Percentiles rank a stretch among this genome's conserved stretches.
Conservation (phyloP, 2,888 invertebrate genomes). For the Drosophila kambysellisi region DNA sequence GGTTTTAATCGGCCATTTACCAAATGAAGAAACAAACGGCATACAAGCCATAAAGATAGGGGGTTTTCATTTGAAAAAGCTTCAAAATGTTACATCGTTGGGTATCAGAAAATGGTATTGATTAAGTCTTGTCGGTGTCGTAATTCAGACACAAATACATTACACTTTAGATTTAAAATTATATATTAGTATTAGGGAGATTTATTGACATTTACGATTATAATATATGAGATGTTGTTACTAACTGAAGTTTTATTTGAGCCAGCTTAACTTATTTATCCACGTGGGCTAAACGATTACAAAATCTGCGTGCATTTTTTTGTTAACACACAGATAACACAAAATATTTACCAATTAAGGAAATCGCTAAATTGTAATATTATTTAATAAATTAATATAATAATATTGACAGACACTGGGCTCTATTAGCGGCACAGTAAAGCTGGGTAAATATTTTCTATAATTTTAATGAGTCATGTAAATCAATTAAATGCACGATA, state of each 20-base stretch:
- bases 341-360: constrained; percentile 42
- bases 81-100: not conserved
- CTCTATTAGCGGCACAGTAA: not conserved
- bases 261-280: not conserved
- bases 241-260: constrained; percentile 5
- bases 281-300: not conserved
- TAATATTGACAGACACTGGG: constrained; percentile 1
- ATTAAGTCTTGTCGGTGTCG: not conserved
- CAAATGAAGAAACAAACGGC: not conserved
- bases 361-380: not conserved
- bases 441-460: constrained; percentile 8
- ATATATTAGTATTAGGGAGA: not conserved
- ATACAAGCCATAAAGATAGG: constrained; percentile 1
- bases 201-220: not conserved
- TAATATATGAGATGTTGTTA: not conserved
- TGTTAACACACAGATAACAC: constrained; percentile 10
- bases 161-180: not conserved
- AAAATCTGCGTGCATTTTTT: constrained; percentile 2
- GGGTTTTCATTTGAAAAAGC: not conserved
- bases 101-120: not conserved
- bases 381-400: not conserved
- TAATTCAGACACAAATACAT: not conserved
- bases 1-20: not conserved
- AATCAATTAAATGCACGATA: not conserved
- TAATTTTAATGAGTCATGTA: not conserved